Percentiles rank a stretch among this genome's conserved stretches.
These are phyloP conservation scores for Porites rus DNA, from an alignment of 92 coral and sea anemone genomes.

Conservation along the genomic window DNA sequence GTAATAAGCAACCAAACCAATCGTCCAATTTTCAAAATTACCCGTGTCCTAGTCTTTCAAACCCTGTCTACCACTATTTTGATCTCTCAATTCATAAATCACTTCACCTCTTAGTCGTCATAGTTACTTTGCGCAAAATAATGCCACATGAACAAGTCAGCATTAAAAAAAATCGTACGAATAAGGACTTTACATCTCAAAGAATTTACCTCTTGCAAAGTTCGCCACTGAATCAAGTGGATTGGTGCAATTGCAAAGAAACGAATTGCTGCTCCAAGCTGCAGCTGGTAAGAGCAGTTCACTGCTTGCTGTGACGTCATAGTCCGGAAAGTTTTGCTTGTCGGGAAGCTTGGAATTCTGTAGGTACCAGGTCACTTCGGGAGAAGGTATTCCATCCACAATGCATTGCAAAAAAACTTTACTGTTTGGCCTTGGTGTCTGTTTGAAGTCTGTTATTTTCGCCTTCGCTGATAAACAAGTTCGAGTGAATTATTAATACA, in stretches of 20 bases:
- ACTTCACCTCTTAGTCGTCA: no score
- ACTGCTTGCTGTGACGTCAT: constrained; percentile 54
- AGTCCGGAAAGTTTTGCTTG: constrained; percentile 59
- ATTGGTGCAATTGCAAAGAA: constrained; percentile 83
- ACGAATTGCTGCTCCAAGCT: constrained; percentile 55
- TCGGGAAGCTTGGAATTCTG: constrained; percentile 66
- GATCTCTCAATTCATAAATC: no score
- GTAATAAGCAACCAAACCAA: no score
- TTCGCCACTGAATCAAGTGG: constrained; percentile 70
- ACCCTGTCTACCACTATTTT: no score
- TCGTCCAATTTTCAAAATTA: no score
- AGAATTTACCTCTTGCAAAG: constrained; percentile 75
- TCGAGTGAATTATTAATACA: neutral
- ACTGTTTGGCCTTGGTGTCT: constrained; percentile 15
- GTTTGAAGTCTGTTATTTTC: constrained; percentile 57
- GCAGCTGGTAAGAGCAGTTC: constrained; percentile 67
- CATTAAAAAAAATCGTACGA: no score
- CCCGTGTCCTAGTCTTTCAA: no score
- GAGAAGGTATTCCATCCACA: constrained; percentile 76
- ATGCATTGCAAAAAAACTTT: constrained; percentile 65
- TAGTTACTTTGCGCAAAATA: no score
- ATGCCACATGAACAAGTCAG: neutral
- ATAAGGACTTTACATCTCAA: neutral
- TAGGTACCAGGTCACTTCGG: constrained; percentile 80
- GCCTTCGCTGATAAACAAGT: constrained; percentile 61